Evolutionary conservation across 1,140 invertebrate species (phyloP).

Genomic region (Camponotus vicinus): DNA sequence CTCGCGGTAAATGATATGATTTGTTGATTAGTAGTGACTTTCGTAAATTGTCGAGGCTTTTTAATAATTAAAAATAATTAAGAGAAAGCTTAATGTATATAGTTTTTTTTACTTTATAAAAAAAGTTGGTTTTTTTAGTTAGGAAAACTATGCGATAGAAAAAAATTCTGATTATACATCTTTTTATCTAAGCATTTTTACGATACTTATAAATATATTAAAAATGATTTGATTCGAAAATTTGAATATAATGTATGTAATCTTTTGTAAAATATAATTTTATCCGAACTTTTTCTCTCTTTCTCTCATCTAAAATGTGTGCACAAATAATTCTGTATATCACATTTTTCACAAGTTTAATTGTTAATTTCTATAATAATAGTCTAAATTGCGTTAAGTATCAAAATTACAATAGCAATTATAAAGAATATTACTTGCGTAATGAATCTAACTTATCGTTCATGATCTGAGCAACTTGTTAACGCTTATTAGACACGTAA

Average conservation of each 20-base stretch:
- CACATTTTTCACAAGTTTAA: background rate
- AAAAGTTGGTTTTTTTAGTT: background rate
- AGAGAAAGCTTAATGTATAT: too few relatives aligned
- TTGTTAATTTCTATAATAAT: background rate
- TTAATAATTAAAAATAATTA: background rate
- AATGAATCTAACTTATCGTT: constrained; percentile 56
- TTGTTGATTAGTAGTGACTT: constrained; percentile 44
- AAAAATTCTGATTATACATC: background rate
- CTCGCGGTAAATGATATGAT: constrained; percentile 46
- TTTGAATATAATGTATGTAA: background rate
- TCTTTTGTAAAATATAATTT: background rate
- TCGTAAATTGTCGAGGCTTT: background rate
- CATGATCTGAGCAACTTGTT: constrained; percentile 58
- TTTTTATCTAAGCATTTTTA: background rate
- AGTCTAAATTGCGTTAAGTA: background rate
- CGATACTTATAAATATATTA: background rate
- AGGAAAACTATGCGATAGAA: background rate
- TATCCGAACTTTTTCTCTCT: background rate
- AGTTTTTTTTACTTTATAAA: background rate
- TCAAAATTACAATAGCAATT: constrained; percentile 21
- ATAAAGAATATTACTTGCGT: constrained; percentile 30
- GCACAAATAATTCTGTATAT: background rate
- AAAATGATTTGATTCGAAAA: background rate
- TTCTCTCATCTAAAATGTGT: background rate
- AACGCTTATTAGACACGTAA: constrained; percentile 62